Evolutionary conservation across 2,113 vertebrate species (phyloP), one percentile per base, ranked within the genome.

Genomic region (Prionailurus bengalensis): DNA sequence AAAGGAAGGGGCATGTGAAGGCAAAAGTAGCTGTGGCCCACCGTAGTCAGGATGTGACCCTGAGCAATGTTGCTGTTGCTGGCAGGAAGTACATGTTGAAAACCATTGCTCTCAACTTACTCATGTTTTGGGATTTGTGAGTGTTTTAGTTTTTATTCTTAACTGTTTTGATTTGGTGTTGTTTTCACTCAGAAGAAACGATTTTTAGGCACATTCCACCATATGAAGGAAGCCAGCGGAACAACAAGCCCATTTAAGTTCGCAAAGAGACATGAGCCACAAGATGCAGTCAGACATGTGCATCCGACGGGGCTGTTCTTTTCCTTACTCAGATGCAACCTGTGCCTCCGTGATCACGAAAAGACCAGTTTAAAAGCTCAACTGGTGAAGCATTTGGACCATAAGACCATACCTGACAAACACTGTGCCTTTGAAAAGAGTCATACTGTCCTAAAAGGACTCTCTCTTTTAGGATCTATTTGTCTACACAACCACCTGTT

Each of bases 171-270:
- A 94, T 27, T 78, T 63, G 88, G 42, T 81, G 27, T 45, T 87
- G 13, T 65, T 88, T 96, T 81, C 16, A 36, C 27, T 51, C 3
- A 61, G 63, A 86, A 96, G 51, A 83, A 96, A 88, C 13, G 13
- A 91, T 48, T 63, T 90, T 78, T 51, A 94, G 45, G 16, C 1
- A 19, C 19, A n/a, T 33, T 84, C n/a, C 55, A 55, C 19, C 55
- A 68, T 4, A 10, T 8, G 8, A 96, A 93, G 42, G 13, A 73
- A 84, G 31, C 82, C 79, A 85, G 23, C 3, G 7, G 53, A 51
- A 42, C 73, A 95, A 53, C 5, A 51, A 76, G 55, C 0, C 70
- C 45, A 55, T 55, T 91, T 86, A 84, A 63, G 55, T 53, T 91
- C 31, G 23, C 3, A 6, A 61, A 33, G 21, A 33, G 31, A 70